Conservation (phyloP, 2,888 invertebrate genomes). For the Watsonalla binaria region DNA sequence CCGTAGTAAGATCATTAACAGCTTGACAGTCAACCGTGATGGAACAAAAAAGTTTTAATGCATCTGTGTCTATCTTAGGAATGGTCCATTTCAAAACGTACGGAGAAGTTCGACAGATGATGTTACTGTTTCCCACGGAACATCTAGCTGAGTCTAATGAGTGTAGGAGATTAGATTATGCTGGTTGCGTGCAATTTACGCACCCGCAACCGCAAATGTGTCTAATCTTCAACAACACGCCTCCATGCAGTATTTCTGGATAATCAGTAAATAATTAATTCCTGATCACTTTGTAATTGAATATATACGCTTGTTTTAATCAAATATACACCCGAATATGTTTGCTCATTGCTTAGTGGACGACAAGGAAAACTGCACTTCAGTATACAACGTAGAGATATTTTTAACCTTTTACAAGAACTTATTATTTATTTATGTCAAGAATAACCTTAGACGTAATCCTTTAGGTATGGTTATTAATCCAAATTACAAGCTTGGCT, state of each 20-base stretch:
- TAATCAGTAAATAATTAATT: constrained; percentile 8
- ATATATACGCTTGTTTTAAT: background rate
- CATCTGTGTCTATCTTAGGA: constrained; percentile 21
- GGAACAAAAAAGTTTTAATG: constrained; percentile 24
- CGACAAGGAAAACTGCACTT: too few species aligned
- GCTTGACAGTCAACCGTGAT: constrained; percentile 38
- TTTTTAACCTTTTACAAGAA: too few species aligned
- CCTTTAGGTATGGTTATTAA: background rate
- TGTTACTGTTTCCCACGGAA: constrained; percentile 59
- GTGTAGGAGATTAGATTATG: constrained; percentile 61
- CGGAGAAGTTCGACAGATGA: constrained; percentile 34
- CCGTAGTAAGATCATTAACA: constrained; percentile 38
- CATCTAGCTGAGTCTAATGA: constrained; percentile 50
- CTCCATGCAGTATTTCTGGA: constrained; percentile 17
- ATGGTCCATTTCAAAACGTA: constrained; percentile 30
- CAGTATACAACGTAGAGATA: too few species aligned
- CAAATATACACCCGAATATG: background rate
- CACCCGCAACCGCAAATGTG: constrained; percentile 58
- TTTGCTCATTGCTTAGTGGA: too few species aligned
- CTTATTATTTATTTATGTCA: too few species aligned
- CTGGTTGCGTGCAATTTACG: constrained; percentile 57
- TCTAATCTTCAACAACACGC: constrained; percentile 40
- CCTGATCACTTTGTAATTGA: background rate
- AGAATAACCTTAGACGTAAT: too few species aligned
- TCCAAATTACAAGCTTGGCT: background rate